Base-by-base conservation (phyloP, 2,113 vertebrate species). In the Pelvicachromis taeniatus region DNA sequence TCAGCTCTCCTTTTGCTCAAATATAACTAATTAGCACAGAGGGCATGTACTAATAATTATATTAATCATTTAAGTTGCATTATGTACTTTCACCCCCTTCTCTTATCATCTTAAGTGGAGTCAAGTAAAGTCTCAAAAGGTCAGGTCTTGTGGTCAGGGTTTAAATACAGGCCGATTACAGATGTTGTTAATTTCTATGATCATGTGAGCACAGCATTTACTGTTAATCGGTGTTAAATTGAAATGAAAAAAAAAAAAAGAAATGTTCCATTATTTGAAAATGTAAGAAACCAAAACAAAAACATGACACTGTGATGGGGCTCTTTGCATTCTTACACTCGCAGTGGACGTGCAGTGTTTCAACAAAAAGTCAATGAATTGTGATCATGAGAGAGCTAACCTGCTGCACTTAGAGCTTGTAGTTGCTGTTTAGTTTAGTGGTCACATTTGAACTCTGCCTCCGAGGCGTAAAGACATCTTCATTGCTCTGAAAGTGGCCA, bases 41-140 rank as follows among this genome's bases (percentile, higher is more conserved):
- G 42, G 11, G n/a, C 23, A 73, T 73, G 48, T 73, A 45, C 3
- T 50, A 50, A 50, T 17, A 50, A 50, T 50, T 4, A 29, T 31
- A 31, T 19, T 9, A 73, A 9, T 26, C 14, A 70, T 45, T 38
- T 4, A 26, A 52, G 21, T 50, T 75, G 8, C 6, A 81, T 53
- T 1, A 54, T 29, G 38, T 53, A n/a, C n/a, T n/a, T n/a, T n/a
- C n/a, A n/a, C n/a, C n/a, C n/a, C n/a, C n/a, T n/a, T n/a, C n/a
- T n/a, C n/a, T n/a, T n/a, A n/a, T n/a, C 31, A 52, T 75, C 73
- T 83, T 84, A 95, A 96, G 88, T 94, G 92, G 90, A 94, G 91
- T 95, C 94, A 94, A 94, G 90, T 94, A 68, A 94, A 92, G 89
- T 88, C 88, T 84, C 86, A 68, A 92, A 80, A 91, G 95, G 95